A percentile compares a stretch with the other conserved stretches of the same genome.
These are phyloP conservation scores for Drosophila arizonae DNA, from an alignment of 1,140 invertebrate species.

Conservation along the genomic window DNA sequence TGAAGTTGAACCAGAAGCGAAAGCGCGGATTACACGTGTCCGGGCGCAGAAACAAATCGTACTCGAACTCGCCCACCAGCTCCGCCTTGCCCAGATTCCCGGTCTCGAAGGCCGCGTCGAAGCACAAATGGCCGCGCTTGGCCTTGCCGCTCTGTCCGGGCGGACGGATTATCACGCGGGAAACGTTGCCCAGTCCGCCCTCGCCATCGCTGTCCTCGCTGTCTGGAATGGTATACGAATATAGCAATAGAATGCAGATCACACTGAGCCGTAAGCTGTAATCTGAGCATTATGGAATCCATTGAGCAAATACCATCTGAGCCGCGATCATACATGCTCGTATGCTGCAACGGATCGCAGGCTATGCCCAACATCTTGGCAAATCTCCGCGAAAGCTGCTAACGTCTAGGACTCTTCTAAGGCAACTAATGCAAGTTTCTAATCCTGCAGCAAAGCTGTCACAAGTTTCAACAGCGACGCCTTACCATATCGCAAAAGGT, in stretches of 20 bases:
- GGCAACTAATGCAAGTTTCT: slow-evolving; percentile 31
- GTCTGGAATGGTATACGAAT: slow-evolving; percentile 85
- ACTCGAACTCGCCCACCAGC: slow-evolving; percentile 96
- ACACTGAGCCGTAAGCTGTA: background rate
- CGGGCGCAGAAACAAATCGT: slow-evolving; percentile 97
- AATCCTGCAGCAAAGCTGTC: slow-evolving; percentile 34
- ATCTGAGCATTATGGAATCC: background rate
- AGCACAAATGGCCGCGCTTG: slow-evolving; percentile 94
- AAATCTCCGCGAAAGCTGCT: slow-evolving; percentile 18
- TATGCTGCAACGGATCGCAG: slow-evolving; percentile 86
- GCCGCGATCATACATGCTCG: slow-evolving; percentile 86
- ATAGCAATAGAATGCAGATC: background rate
- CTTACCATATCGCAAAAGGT: slow-evolving; percentile 22
- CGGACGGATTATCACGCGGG: slow-evolving; percentile 94
- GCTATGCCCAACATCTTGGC: slow-evolving; percentile 75
- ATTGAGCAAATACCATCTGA: slow-evolving; percentile 82
- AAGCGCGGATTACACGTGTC: slow-evolving; percentile 97
- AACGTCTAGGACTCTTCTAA: slow-evolving; percentile 56
- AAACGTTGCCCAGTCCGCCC: slow-evolving; percentile 96
- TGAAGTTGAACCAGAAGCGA: slow-evolving; percentile 99
- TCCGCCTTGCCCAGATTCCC: slow-evolving; percentile 98
- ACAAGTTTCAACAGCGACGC: slow-evolving; percentile 43
- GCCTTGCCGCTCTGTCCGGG: slow-evolving; percentile 95
- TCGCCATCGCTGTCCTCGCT: slow-evolving; percentile 98
- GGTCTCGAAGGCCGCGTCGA: slow-evolving; percentile 98